phyloP scores from a whole-genome alignment of 2,888 invertebrate genomes.

The Drosophila mimica region DNA sequence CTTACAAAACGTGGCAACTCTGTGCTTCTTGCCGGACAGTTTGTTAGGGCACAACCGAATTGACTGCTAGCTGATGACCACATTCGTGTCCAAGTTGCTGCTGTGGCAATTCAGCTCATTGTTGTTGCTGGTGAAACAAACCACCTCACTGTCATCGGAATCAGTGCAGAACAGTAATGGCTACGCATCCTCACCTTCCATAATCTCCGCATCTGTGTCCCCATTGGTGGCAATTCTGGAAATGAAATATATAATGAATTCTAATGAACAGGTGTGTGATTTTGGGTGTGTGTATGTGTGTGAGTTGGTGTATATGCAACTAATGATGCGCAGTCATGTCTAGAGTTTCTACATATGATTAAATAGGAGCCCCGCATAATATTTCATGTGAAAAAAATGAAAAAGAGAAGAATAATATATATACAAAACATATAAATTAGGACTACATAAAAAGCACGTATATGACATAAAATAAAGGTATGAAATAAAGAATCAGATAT shows the following conservation, averaged over 20 bases:
- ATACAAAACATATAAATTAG: background rate
- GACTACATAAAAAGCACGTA: background rate
- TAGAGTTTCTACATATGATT: background rate
- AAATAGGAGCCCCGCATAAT: background rate
- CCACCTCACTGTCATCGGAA: slow-evolving; percentile 83
- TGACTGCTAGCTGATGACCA: slow-evolving; percentile 73
- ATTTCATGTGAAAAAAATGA: background rate
- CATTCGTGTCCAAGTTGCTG: slow-evolving; percentile 60
- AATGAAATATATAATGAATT: slow-evolving; percentile 50
- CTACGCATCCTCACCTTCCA: slow-evolving; percentile 84
- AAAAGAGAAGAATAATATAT: background rate
- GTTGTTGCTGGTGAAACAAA: slow-evolving; percentile 68
- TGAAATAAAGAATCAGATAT: slow-evolving; percentile 4
- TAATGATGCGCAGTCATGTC: background rate
- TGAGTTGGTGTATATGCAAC: background rate
- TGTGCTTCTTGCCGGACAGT: slow-evolving; percentile 31
- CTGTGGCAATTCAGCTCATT: slow-evolving; percentile 66
- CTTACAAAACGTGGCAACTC: slow-evolving; percentile 31
- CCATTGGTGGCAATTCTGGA: slow-evolving; percentile 80
- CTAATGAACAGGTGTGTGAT: slow-evolving; percentile 11
- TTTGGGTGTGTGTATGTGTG: background rate
- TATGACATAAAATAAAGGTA: slow-evolving; percentile 22
- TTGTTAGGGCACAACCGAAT: slow-evolving; percentile 22
- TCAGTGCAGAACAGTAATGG: slow-evolving; percentile 84
- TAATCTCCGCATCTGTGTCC: slow-evolving; percentile 73